A percentile compares a stretch with the other conserved stretches of the same genome.
phyloP scores from a whole-genome alignment of 35 echinoderm and acorn worm species.

The Eucidaris tribuloides region DNA sequence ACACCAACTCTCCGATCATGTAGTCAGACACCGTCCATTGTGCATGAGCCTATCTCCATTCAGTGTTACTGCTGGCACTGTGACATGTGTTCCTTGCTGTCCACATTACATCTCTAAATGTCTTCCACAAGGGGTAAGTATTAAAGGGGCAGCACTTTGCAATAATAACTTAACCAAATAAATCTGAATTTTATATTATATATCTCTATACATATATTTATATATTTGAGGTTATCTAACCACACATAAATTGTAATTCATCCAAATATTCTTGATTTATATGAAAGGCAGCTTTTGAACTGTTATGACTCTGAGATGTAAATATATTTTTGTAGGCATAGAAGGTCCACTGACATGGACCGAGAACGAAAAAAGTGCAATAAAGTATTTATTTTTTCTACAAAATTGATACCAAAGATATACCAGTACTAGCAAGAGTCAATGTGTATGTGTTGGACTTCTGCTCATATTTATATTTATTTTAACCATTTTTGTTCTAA shows the following conservation, averaged over 20 bases:
- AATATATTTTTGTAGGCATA: slow-evolving; percentile 14
- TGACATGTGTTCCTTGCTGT: neutral
- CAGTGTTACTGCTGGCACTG: neutral
- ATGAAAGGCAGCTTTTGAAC: neutral
- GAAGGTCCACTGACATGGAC: neutral
- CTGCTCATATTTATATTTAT: too few species aligned
- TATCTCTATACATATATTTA: too few species aligned
- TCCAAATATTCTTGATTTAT: neutral
- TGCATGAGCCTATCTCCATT: neutral
- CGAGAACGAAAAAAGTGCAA: neutral
- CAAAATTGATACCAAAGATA: slow-evolving; percentile 25
- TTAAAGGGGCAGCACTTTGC: too few species aligned
- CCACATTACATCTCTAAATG: neutral
- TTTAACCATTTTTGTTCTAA: too few species aligned
- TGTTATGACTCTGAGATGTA: slow-evolving; percentile 12
- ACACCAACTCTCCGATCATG: neutral
- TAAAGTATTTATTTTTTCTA: slow-evolving; percentile 34
- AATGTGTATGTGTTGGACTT: slow-evolving; percentile 2
- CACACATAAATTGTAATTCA: too few species aligned
- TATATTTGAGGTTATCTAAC: too few species aligned
- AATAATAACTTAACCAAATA: too few species aligned
- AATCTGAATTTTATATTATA: too few species aligned
- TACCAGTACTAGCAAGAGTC: neutral
- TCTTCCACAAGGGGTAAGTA: neutral
- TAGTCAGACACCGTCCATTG: neutral